These are phyloP conservation scores for Oncopodura yosiiana DNA, from an alignment of 1,140 invertebrate species.

Conservation along the genomic window DNA sequence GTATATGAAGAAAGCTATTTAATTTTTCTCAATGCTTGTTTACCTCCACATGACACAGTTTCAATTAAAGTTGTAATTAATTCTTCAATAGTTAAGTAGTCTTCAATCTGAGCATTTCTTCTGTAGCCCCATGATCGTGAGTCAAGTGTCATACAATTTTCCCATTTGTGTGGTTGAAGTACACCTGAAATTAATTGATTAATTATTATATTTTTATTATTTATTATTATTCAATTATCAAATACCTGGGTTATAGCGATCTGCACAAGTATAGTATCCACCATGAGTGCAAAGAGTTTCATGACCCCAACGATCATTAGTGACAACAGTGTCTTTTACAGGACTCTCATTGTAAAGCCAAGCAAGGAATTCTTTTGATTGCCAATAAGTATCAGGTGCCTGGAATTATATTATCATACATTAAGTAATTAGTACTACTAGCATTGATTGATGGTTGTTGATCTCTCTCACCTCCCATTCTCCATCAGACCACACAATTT, in stretches of 20 bases:
- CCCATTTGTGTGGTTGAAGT: slow-evolving; percentile 42
- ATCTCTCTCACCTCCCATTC: slow-evolving; percentile 84
- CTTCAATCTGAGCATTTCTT: slow-evolving; percentile 40
- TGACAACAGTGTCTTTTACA: slow-evolving; percentile 74
- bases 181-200: slow-evolving; percentile 31
- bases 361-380: slow-evolving; percentile 65
- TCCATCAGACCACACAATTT: slow-evolving; percentile 89
- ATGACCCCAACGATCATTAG: slow-evolving; percentile 77
- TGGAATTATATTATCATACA: too few relatives aligned
- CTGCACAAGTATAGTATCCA: slow-evolving; percentile 61
- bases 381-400: slow-evolving; percentile 30
- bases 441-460: too few relatives aligned
- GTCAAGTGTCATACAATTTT: slow-evolving; percentile 50
- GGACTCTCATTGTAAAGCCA: slow-evolving; percentile 95
- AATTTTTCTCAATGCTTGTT: too few relatives aligned
- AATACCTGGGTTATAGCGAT: slow-evolving; percentile 76
- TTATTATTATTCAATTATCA: slow-evolving; percentile 40
- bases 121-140: slow-evolving; percentile 47
- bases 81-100: slow-evolving; percentile 43
- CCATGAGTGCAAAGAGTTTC: slow-evolving; percentile 74
- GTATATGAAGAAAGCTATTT: too few relatives aligned
- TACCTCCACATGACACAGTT: slow-evolving; percentile 17
- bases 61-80: slow-evolving; percentile 37
- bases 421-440: too few relatives aligned
- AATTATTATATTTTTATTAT: neutral